Evolutionary conservation across 2,113 vertebrate species (phyloP), one percentile per base, ranked within the genome.

Genomic region (Colinus virginianus): DNA sequence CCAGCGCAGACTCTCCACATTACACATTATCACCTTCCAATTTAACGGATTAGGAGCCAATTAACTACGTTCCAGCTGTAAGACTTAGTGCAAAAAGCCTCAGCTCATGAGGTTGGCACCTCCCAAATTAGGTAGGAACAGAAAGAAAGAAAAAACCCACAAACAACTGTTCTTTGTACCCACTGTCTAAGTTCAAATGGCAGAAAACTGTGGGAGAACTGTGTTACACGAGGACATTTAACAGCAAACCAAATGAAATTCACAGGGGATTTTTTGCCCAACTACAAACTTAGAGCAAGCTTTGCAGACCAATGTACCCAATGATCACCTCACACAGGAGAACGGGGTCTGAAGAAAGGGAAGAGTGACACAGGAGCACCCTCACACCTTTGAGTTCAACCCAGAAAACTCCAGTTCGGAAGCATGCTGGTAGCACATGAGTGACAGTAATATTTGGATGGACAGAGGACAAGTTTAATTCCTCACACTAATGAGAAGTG

Each of bases 31-130:
- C 84, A 91, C 87, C 49, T 68, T 79, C 78, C 68, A 64, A 7
- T 89, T 76, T 61, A 91, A 81, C 68, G 77, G 55, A 83, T 85
- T 91, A 80, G n/a, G 26, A 83, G 23, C 40, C 71, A 69, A 82
- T 90, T 78, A 89, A 66, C 49, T 48, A 53, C 53, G 79, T 28
- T 89, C 43, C 78, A 76, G 26, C 64, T 22, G n/a, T 6, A 86
- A 63, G 56, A 63, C 49, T 61, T 66, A 14, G n/a, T 20, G 11
- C 45, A 25, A 67, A 45, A 30, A 76, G 7, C 14, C 49, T 67
- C 77, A 55, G 43, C 8, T 70, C 43, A 59, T 13, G 14, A 76
- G n/a, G 51, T 58, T 49, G 49, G 28, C 90, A 25, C 12, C 10
- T 46, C 19, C 13, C 13, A 46, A 67, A 80, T 80, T 28, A 6